phyloP scores from a whole-genome alignment of 2,797 vertebrate species.

The Geotrypetes seraphini region DNA sequence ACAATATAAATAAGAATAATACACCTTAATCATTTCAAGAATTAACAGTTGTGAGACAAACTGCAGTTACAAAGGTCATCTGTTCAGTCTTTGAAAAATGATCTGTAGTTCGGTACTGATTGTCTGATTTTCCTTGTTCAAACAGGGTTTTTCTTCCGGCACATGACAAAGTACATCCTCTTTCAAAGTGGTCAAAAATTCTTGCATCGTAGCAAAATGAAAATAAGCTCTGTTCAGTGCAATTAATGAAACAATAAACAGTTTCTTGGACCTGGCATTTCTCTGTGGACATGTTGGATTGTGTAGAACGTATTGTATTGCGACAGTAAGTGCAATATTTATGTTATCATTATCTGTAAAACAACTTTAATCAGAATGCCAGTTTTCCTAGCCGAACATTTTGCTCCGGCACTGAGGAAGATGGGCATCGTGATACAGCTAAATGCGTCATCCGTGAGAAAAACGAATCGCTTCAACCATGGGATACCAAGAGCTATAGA shows the following conservation, averaged over 20 bases:
- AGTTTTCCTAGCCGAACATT: slow-evolving; percentile 20
- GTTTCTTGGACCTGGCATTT: slow-evolving; percentile 19
- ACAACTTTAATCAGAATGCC: slow-evolving; percentile 24
- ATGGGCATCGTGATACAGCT: slow-evolving; percentile 24
- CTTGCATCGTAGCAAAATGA: slow-evolving; percentile 14
- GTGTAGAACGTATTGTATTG: slow-evolving; percentile 32
- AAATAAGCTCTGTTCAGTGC: slow-evolving; percentile 2
- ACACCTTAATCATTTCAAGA: too few relatives aligned
- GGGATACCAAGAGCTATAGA: slow-evolving; percentile 37
- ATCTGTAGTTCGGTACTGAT: too few relatives aligned
- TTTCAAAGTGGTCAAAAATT: neutral
- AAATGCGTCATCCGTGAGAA: slow-evolving; percentile 46
- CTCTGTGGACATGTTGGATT: slow-evolving; percentile 20
- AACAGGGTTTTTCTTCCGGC: slow-evolving; percentile 14
- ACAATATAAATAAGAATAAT: too few relatives aligned
- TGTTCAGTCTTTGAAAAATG: too few relatives aligned
- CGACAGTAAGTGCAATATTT: slow-evolving; percentile 18
- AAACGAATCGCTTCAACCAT: slow-evolving; percentile 40
- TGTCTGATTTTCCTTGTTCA: too few relatives aligned
- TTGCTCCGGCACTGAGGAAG: slow-evolving; percentile 18
- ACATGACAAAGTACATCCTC: neutral
- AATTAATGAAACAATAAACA: slow-evolving; percentile 14
- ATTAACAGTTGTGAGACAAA: too few relatives aligned
- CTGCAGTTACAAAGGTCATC: too few relatives aligned
- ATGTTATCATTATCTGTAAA: slow-evolving; percentile 44